These are phyloP conservation scores for Eustalomyia histrio DNA, from an alignment of 2,888 invertebrate genomes.

Conservation along the genomic window DNA sequence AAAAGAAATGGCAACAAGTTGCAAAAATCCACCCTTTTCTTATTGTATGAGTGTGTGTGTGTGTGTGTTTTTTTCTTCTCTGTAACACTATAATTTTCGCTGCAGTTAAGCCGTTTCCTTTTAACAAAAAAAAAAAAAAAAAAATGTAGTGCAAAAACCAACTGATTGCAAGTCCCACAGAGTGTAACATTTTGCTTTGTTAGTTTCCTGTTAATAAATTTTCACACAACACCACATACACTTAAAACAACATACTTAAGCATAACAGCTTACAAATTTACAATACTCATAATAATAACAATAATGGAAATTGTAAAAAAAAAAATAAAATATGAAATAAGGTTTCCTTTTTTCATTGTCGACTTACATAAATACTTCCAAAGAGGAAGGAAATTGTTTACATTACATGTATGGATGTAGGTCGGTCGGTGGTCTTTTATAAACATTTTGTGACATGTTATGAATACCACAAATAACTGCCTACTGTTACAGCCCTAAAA, in stretches of 20 bases:
- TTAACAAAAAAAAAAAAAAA: slow-evolving; percentile 25
- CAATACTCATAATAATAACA: slow-evolving; percentile 8
- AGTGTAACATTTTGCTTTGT: slow-evolving; percentile 51
- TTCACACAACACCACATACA: slow-evolving; percentile 52
- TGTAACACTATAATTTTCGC: slow-evolving; percentile 60
- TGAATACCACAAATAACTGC: slow-evolving; percentile 66
- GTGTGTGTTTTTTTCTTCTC: background rate
- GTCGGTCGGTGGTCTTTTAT: slow-evolving; percentile 58
- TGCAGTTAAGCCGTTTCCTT: slow-evolving; percentile 59
- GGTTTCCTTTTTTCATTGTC: slow-evolving; percentile 48
- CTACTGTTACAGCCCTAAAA: slow-evolving; percentile 66
- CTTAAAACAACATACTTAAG: background rate
- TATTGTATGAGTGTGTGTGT: background rate
- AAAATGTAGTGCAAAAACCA: slow-evolving; percentile 34
- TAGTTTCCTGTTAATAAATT: slow-evolving; percentile 63
- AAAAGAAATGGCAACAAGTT: slow-evolving; percentile 58
- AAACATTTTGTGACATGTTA: slow-evolving; percentile 18
- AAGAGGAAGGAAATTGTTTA: slow-evolving; percentile 61
- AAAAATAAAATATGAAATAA: slow-evolving; percentile 42
- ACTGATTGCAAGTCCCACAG: slow-evolving; percentile 38
- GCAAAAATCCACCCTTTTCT: slow-evolving; percentile 52
- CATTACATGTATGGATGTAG: slow-evolving; percentile 32
- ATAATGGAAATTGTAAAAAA: background rate
- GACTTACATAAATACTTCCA: slow-evolving; percentile 43
- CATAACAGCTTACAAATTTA: slow-evolving; percentile 2